Evolutionary conservation across 2,797 vertebrate genomes (phyloP), one percentile per base, ranked within the genome.

Genomic region (Malurus leucopterus): DNA sequence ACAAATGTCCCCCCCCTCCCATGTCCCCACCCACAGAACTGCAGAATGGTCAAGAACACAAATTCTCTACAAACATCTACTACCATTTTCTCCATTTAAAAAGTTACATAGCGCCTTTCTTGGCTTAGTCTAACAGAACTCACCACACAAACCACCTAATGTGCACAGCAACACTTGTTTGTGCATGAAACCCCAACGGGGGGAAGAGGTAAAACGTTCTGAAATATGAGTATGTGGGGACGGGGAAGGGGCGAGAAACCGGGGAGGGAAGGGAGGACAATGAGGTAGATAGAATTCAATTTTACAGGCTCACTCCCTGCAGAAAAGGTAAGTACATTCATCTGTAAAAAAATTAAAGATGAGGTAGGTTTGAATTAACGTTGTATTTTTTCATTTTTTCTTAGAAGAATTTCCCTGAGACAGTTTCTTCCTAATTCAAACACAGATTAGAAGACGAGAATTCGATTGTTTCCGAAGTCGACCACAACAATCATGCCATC

Each of bases 391-490:
- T 96, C 86, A 77, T 96, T 96, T 96, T 96, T 94, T 95, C 90
- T 88, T 94, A 76, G 97, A 96, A 96, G 93, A 95, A 95, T 96
- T 97, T 98, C 97, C 97, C 97, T 98, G 97, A 98, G 97, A 98
- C 90, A 91, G 96, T 96, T 97, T 98, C 95, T 96, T 97, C 96
- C 94, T 91, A 96, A 96, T 96, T 97, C 91, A 96, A 96, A 96
- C 90, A 92, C 76, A 86, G 71, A 94, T 95, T 95, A 99, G 97
- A 99, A 99, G 96, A 99, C 97, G 92, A 99, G 98, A 97, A 99
- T 99, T 90, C 99, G 98, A 98, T 99, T 99, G 97, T 99, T 99
- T 97, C 99, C 99, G 22, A 99, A 99, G 97, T 99, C 99, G 73
- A 99, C 99, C n/a, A 99, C 98, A 58, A 99, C 98, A 73, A 99